Conservation (phyloP, 1,140 invertebrate genomes). For the Heterodera carotae region DNA sequence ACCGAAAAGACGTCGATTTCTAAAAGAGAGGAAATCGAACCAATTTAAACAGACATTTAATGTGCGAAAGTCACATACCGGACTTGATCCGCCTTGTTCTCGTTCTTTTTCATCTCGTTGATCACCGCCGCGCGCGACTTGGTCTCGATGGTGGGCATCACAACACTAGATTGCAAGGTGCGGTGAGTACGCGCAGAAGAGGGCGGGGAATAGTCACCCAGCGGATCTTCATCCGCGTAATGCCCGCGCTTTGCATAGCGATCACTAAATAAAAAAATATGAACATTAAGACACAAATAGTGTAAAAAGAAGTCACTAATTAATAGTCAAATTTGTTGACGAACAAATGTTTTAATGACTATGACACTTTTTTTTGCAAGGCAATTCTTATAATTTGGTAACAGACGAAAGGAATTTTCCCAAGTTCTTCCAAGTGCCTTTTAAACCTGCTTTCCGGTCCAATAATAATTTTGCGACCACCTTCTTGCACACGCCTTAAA, state of each 20-base stretch:
- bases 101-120: slow-evolving; percentile 45
- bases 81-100: slow-evolving; percentile 42
- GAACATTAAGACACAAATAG: too few relatives aligned
- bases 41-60: not conserved
- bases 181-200: slow-evolving; percentile 23
- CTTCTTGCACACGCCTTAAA: slow-evolving; percentile 39
- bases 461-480: slow-evolving; percentile 33
- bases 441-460: slow-evolving; percentile 28
- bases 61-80: slow-evolving; percentile 27
- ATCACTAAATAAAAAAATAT: slow-evolving; percentile 7
- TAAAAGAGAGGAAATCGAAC: slow-evolving; percentile 41
- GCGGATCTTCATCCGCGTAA: slow-evolving; percentile 15
- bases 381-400: too few relatives aligned
- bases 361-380: too few relatives aligned
- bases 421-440: not conserved
- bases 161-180: slow-evolving; percentile 48
- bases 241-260: slow-evolving; percentile 19
- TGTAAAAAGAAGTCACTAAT: too few relatives aligned
- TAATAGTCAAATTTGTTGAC: too few relatives aligned
- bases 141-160: slow-evolving; percentile 49
- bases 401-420: too few relatives aligned
- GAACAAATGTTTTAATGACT: too few relatives aligned
- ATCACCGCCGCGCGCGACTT: slow-evolving; percentile 46
- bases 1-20: slow-evolving; percentile 91
- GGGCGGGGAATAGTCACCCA: slow-evolving; percentile 22